Percentiles rank a stretch among this genome's conserved stretches.
phyloP scores from a whole-genome alignment of 2,888 invertebrate genomes.

The Odontocolon sp. region DNA sequence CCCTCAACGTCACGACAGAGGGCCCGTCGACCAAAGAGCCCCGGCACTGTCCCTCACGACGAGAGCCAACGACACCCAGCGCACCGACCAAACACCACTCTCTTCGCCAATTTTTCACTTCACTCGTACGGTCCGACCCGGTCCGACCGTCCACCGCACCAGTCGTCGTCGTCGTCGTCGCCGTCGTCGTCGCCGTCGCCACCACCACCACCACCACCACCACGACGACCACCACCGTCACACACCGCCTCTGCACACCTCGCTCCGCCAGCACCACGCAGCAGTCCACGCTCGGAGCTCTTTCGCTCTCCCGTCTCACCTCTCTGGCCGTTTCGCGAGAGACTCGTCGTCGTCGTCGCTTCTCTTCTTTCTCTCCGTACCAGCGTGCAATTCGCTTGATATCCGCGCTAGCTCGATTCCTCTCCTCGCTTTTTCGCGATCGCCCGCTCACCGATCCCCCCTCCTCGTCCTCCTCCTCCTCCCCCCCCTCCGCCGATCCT shows the following conservation, averaged over 20 bases:
- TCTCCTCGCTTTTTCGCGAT: conserved; percentile 9
- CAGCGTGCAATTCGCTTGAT: not conserved
- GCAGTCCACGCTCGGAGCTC: conserved; percentile 49
- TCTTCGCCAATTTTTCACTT: conserved; percentile 20
- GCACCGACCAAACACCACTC: conserved; percentile 61
- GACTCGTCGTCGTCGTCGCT: not conserved
- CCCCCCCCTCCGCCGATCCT: conserved; percentile 10
- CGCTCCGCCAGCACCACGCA: conserved; percentile 36
- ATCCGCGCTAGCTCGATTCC: not conserved
- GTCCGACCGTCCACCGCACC: conserved; percentile 75
- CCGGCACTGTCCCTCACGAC: conserved; percentile 62
- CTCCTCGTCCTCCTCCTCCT: conserved; percentile 1
- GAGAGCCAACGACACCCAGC: conserved; percentile 64
- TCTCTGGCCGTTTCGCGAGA: not conserved
- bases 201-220: conserved; percentile 53
- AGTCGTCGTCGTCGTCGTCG: conserved; percentile 72
- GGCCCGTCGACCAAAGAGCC: conserved; percentile 63
- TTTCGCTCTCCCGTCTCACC: not conserved
- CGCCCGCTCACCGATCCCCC: conserved; percentile 11
- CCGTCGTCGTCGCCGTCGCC: conserved; percentile 44
- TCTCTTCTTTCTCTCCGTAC: too few species aligned
- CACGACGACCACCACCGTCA: conserved; percentile 34
- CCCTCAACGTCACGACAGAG: conserved; percentile 67
- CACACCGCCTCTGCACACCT: not conserved
- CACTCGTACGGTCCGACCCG: conserved; percentile 64